Base-by-base conservation (phyloP, 2,888 invertebrate species). In the Agrotis segetum region DNA sequence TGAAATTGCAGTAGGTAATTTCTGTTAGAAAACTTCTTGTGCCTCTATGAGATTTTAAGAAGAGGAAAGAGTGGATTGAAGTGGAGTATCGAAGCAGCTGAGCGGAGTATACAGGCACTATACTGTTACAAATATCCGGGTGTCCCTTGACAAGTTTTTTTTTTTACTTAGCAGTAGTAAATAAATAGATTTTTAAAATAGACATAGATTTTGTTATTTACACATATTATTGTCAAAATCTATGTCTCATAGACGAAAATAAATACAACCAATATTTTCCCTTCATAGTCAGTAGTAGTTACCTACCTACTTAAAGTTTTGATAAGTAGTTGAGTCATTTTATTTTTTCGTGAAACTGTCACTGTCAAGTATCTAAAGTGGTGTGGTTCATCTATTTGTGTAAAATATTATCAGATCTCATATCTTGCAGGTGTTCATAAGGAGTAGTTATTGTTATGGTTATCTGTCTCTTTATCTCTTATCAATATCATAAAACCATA, bases 371-470 rank as follows among this genome's bases (percentile, higher is more conserved):
- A 34, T 56, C 56, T 17, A 9, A 47, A 55, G 47, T 71, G 16
- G 34, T n/a, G 21, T 53, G 24, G 17, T 71, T 44, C 16, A n/a
- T 44, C 29, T 75, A n/a, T 67, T 44, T 56, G 49, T 50, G 56
- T 75, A 24, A 58, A 50, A 58, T 58, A 40, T 50, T 58, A 75
- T 67, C 69, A 52, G 58, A 58, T 34, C 64, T 53, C 16, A 53
- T 79, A 81, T 78, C 78, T 74, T 68, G 82, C 82, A 84, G 81
- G 81, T 83, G 76, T 81, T 70, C 50, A 67, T 44, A 58, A 67
- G 50, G 29, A 40, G 24, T 24, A 40, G 64, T 62, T 68, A 61
- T 62, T 71, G 59, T 62, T 71, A 67, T 24, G 47, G n/a, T 64
- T 66, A 56, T 56, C 24, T 17, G 11, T 50, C 19, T 65, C 40